These are phyloP conservation scores for Pangasius sanitwongsei DNA, from an alignment of 2,797 vertebrate species.

Conservation along the genomic window DNA sequence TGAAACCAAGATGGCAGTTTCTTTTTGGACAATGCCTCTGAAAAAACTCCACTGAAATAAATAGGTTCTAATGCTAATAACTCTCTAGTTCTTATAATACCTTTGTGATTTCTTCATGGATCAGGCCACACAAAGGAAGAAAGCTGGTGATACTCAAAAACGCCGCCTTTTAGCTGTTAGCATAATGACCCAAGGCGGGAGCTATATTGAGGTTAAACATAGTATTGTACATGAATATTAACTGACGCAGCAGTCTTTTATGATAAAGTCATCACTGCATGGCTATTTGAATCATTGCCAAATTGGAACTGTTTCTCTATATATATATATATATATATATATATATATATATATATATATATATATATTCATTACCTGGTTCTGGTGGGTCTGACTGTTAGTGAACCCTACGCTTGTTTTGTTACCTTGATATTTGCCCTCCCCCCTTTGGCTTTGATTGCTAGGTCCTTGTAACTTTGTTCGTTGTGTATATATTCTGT, in stretches of 20 bases:
- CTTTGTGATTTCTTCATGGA: neutral
- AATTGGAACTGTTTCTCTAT: neutral
- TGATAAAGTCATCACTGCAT: slow-evolving; percentile 58
- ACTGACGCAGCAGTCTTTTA: slow-evolving; percentile 43
- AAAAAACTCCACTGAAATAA: neutral
- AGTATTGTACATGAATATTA: slow-evolving; percentile 49
- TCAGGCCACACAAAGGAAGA: neutral
- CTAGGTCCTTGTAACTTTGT: neutral
- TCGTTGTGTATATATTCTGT: neutral
- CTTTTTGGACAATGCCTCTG: neutral
- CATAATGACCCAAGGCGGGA: slow-evolving; percentile 26
- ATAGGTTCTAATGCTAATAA: neutral
- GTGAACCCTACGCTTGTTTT: neutral
- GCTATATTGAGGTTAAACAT: slow-evolving; percentile 19
- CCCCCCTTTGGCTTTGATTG: neutral
- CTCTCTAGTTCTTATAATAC: neutral
- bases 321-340: too few species aligned
- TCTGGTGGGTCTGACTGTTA: neutral
- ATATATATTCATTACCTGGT: neutral
- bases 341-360: too few species aligned
- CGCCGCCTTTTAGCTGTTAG: slow-evolving; percentile 45
- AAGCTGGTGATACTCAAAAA: slow-evolving; percentile 24
- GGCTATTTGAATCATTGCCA: neutral
- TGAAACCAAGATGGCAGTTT: neutral
- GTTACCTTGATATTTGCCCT: neutral